phyloP scores from a whole-genome alignment of 2,113 vertebrate species.

The Hippolais icterina region DNA sequence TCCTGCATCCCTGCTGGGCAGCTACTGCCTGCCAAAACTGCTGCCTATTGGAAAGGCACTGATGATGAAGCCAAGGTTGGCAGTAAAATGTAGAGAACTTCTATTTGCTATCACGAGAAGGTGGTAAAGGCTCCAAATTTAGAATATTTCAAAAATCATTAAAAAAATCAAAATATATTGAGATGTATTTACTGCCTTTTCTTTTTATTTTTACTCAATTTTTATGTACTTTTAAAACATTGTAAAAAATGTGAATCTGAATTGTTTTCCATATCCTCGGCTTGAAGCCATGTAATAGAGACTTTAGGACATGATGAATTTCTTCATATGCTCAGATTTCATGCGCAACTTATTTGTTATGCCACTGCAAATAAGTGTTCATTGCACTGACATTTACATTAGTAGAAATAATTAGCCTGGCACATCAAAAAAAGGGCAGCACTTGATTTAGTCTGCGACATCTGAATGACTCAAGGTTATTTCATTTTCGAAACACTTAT shows the following conservation, averaged over 20 bases:
- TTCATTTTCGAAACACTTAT: constrained; percentile 52
- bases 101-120: not conserved
- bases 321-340: not conserved
- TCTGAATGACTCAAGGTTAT: constrained; percentile 64
- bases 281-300: not conserved
- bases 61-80: not conserved
- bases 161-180: not conserved
- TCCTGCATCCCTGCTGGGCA: not conserved
- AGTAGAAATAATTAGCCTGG: constrained; percentile 62
- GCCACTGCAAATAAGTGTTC: constrained; percentile 55
- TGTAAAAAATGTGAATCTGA: not conserved
- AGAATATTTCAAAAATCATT: not conserved
- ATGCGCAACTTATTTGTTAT: constrained; percentile 42
- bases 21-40: not conserved
- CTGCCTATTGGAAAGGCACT: accelerated
- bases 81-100: not conserved
- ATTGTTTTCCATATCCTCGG: not conserved
- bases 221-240: not conserved
- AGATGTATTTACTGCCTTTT: not conserved
- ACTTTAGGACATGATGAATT: constrained; percentile 3
- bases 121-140: not conserved
- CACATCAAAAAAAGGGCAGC: constrained; percentile 51
- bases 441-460: constrained; percentile 59
- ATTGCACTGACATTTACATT: constrained; percentile 65
- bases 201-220: not conserved